Evolutionary conservation across 2,113 vertebrate species (phyloP).

Genomic region (Craseonycteris thonglongyai): DNA sequence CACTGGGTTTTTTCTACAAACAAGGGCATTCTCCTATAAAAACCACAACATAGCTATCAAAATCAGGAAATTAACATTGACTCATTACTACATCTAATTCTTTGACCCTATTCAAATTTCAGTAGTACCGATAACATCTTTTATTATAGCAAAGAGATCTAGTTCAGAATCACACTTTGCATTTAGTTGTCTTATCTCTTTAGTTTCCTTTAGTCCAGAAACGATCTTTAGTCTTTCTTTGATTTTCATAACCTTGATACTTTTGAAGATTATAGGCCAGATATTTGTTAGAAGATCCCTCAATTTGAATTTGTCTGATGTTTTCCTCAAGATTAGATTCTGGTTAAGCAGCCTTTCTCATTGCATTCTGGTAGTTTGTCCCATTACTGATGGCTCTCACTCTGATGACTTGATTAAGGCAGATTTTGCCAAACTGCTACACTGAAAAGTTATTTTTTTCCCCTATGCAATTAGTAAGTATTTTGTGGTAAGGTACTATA

Average conservation of each 20-base stretch:
- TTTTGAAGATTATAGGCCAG: not conserved
- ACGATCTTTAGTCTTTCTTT: not conserved
- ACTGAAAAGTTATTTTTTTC: not conserved
- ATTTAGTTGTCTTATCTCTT: not conserved
- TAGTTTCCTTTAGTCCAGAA: not conserved
- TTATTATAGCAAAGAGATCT: not conserved
- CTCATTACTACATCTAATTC: not conserved
- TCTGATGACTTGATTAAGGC: not conserved
- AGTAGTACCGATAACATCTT: not conserved
- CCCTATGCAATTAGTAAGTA: not conserved
- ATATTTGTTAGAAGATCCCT: not conserved
- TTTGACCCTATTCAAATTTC: not conserved
- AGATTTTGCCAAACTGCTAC: conserved; percentile 9
- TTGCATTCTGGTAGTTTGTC: not conserved
- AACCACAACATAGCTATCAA: not conserved
- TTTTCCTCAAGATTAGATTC: not conserved
- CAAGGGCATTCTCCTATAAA: not conserved
- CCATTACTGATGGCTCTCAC: not conserved
- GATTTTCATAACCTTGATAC: not conserved
- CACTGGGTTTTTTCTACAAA: not conserved
- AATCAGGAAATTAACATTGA: not conserved
- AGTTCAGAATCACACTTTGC: not conserved
- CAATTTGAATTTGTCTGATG: not conserved
- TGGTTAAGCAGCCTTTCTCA: not conserved
- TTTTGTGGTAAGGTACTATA: not conserved